A percentile compares a stretch with the other conserved stretches of the same genome.
These are phyloP conservation scores for Fulica atra DNA, from an alignment of 2,113 vertebrate species.

Conservation along the genomic window DNA sequence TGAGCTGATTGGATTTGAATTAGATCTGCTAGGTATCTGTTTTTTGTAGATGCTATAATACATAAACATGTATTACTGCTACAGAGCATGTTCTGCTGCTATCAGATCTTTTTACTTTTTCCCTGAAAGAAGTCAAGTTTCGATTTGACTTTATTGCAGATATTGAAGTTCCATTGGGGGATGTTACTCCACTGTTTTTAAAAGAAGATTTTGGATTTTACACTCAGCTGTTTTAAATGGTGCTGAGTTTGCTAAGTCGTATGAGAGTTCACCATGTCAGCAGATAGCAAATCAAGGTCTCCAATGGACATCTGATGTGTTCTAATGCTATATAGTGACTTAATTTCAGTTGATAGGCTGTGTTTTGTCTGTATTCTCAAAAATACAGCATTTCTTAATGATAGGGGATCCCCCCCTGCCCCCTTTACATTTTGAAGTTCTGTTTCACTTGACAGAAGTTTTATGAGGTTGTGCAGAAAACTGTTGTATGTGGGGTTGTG, in stretches of 20 bases:
- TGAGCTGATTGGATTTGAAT: background rate
- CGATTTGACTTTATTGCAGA: background rate
- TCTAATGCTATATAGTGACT: background rate
- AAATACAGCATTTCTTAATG: background rate
- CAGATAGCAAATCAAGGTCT: background rate
- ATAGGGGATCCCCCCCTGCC: no score
- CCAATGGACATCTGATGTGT: background rate
- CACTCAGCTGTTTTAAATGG: background rate
- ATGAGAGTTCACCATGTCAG: background rate
- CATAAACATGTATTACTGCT: background rate
- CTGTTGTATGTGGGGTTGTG: no score
- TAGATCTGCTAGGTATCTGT: background rate
- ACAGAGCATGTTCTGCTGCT: background rate
- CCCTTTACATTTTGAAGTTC: background rate
- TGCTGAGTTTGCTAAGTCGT: background rate
- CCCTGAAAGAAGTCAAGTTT: background rate
- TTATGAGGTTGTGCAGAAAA: no score
- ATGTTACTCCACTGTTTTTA: background rate
- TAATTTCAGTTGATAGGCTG: background rate
- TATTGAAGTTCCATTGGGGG: background rate
- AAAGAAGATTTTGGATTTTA: background rate
- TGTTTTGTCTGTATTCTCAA: background rate
- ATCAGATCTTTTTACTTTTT: background rate
- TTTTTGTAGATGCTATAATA: background rate
- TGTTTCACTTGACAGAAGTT: background rate